Percentiles rank a stretch among this genome's conserved stretches.
Conservation (phyloP, 2,113 vertebrate genomes). For the Myxocyprinus asiaticus region DNA sequence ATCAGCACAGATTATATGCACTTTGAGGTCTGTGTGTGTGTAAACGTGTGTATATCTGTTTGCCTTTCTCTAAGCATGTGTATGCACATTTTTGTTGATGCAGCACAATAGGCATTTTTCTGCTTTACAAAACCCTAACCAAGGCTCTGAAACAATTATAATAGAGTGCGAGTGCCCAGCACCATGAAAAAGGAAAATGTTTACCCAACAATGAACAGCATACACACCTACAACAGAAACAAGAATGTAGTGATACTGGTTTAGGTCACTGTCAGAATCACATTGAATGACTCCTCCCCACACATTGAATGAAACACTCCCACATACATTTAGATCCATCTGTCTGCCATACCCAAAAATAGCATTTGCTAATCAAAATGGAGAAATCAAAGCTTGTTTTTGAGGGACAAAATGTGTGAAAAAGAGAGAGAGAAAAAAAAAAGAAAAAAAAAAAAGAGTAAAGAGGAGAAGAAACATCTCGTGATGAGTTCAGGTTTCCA, state of each 20-base stretch:
- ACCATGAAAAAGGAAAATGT: constrained; percentile 25
- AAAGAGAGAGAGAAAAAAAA: neutral
- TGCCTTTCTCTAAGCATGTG: neutral
- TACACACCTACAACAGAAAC: constrained; percentile 48
- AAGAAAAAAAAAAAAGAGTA: neutral
- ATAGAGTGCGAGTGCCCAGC: constrained; percentile 6
- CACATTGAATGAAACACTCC: constrained; percentile 3
- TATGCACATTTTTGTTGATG: neutral
- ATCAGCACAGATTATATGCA: constrained; percentile 10
- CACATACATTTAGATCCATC: constrained; percentile 12
- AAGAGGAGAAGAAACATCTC: constrained; percentile 24
- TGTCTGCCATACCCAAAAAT: constrained; percentile 1
- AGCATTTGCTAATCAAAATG: constrained; percentile 11
- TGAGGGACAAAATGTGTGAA: neutral
- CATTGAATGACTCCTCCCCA: constrained; percentile 16
- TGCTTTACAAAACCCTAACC: constrained; percentile 6
- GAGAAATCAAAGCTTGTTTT: constrained; percentile 16
- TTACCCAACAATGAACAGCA: constrained; percentile 32
- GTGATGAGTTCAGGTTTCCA: constrained; percentile 42
- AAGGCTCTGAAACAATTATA: neutral
- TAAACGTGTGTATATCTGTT: neutral
- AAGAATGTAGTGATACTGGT: constrained; percentile 28
- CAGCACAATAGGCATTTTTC: neutral
- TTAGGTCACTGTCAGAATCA: constrained; percentile 30
- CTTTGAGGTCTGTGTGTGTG: constrained; percentile 5